phyloP scores from a whole-genome alignment of 92 coral and sea anemone species.

The Blastomussa wellsi region DNA sequence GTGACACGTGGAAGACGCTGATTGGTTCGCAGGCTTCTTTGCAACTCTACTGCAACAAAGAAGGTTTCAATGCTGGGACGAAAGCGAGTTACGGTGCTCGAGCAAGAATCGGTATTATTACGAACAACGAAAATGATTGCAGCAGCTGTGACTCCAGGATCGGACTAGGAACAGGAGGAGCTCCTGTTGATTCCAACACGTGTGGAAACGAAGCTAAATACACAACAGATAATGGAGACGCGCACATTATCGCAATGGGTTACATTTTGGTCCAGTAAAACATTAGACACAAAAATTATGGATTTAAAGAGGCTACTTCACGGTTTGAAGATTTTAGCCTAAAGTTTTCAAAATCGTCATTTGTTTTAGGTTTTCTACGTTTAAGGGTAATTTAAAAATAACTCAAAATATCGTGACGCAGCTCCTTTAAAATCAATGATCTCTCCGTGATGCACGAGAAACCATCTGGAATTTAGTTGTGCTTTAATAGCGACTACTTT shows the following conservation, averaged over 20 bases:
- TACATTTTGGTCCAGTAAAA: not conserved
- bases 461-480: too few species aligned
- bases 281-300: not conserved
- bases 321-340: too few species aligned
- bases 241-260: not conserved
- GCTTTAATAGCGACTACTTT: too few species aligned
- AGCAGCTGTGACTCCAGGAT: not conserved
- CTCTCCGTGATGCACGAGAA: too few species aligned
- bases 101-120: not conserved
- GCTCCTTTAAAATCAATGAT: too few species aligned
- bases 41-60: not conserved
- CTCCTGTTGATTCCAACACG: not conserved
- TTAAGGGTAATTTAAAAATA: too few species aligned
- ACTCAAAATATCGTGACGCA: too few species aligned
- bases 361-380: too few species aligned
- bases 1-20: conserved; percentile 4
- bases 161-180: not conserved
- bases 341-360: too few species aligned
- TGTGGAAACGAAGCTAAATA: not conserved
- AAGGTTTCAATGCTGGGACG: not conserved
- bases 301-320: too few species aligned
- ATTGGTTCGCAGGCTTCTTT: not conserved
- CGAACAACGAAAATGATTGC: not conserved
- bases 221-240: not conserved
- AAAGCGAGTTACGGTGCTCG: not conserved